Evolutionary conservation across 2,113 vertebrate species (phyloP), one percentile per base, ranked within the genome.

Genomic region (Myotis davidii): DNA sequence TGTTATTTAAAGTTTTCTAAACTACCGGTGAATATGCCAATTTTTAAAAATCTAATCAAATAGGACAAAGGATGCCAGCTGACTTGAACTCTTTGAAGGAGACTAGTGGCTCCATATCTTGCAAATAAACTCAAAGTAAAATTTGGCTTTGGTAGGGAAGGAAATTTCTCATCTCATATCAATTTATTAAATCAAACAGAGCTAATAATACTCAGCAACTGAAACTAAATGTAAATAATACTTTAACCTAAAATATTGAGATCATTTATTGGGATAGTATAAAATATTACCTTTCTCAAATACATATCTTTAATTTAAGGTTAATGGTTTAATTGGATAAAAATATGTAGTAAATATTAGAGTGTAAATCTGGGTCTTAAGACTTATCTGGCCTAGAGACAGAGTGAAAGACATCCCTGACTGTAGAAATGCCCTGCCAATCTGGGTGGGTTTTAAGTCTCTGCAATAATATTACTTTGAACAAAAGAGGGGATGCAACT

Each of bases 211-310:
- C 32, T 73, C 6, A 72, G 20, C 12, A 56, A 27, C 11, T n/a
- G 18, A 93, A 54, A 90, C 5, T 85, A 67, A 50, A 52, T 70
- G 20, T 42, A 48, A 48, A 85, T 39, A 39, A 17, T 6, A n/a
- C 34, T 59, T 88, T 88, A 37, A 95, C 29, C 81, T 84, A 42
- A 64, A 95, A 77, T 76, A n/a, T 2, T 83, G 6, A 88, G 77
- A 25, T 16, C 6, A 64, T 14, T 20, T 48, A 69, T 87, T 67
- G 48, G 12, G 9, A 42, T 77, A 77, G 39, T 78, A 16, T 27
- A 29, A 87, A 67, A 61, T 95, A 20, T 72, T 72, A 9, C 2
- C 9, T 65, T 61, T 92, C n/a, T 39, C 3, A 25, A 92, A 13
- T 52, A 59, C 6, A 32, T n/a, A 39, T 70, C 13, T 34, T 82